Evolutionary conservation across 2,888 invertebrate genomes (phyloP), one percentile per base, ranked within the genome.

Genomic region (Diloba caeruleocephala): DNA sequence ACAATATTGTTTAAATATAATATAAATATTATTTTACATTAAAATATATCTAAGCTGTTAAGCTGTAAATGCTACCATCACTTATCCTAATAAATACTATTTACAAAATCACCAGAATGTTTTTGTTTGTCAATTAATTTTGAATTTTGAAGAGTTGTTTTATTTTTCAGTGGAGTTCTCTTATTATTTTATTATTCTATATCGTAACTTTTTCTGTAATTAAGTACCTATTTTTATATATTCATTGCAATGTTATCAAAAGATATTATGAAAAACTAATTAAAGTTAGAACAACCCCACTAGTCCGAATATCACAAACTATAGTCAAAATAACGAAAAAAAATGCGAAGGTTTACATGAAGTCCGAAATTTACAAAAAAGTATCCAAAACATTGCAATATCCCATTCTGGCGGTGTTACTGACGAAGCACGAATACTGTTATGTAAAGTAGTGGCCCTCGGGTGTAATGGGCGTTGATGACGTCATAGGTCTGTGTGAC

Each of bases 1-100:
- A 91, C 88, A 89, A 88, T 90, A 85, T 85, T 85, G 82, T 89
- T 89, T 89, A 89, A 92, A 91, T 89, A 90, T 85, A 79, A 87
- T 83, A 92, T 92, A 93, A 93, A 92, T 92, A 92, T 90, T 92
- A 91, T 85, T 89, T 92, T 92, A 93, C 93, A 92, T 88, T 90
- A 90, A 81, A 85, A 87, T 84, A 86, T 85, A 84, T 82, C 81
- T 89, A 91, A 90, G 92, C 90, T 86, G 80, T 87, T 87, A 91
- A 87, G 89, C 87, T 78, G 77, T 89, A 89, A 89, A 89, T 88
- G 87, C 92, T 92, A 92, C 79, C 82, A 79, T 90, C 82, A 86
- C 89, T 91, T 87, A 91, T 74, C 76, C 91, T 92, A 92, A 91
- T 91, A 92, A 92, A 92, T 92, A 92, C 87, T 93, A 93, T 93